These are phyloP conservation scores for Aleiodes sp. DNA, from an alignment of 1,140 invertebrate genomes.

Conservation along the genomic window DNA sequence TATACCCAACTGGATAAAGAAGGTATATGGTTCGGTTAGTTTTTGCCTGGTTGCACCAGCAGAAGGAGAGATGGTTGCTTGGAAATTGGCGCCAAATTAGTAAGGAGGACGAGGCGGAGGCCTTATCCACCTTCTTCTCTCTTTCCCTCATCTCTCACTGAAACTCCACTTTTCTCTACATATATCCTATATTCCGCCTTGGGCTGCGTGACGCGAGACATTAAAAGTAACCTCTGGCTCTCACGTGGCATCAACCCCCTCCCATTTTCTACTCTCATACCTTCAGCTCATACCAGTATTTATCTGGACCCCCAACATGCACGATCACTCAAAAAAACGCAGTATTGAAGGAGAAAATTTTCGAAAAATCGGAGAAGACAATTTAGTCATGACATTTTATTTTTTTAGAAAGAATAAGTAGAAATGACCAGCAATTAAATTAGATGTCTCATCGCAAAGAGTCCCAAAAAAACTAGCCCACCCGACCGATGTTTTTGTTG, in stretches of 20 bases:
- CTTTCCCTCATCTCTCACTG: constrained; percentile 31
- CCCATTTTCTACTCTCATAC: constrained; percentile 38
- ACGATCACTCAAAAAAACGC: background rate
- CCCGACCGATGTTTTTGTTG: background rate
- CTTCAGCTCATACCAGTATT: constrained; percentile 43
- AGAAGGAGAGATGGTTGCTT: constrained; percentile 51
- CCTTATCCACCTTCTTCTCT: constrained; percentile 42
- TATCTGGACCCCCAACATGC: constrained; percentile 27
- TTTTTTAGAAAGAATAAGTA: too few relatives aligned
- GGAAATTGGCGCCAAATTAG: constrained; percentile 68
- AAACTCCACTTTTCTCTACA: constrained; percentile 1
- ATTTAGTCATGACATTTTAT: too few relatives aligned
- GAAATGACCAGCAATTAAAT: too few relatives aligned
- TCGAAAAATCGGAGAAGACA: too few relatives aligned
- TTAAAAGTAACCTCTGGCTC: constrained; percentile 62
- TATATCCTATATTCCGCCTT: constrained; percentile 45
- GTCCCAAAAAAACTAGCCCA: background rate
- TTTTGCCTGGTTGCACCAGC: constrained; percentile 55
- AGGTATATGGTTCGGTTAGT: constrained; percentile 67
- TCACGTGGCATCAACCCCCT: constrained; percentile 40
- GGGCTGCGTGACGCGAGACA: constrained; percentile 67
- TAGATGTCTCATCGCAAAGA: too few relatives aligned
- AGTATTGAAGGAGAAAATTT: constrained; percentile 10
- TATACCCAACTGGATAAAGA: constrained; percentile 26
- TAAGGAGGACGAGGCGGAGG: constrained; percentile 64